Evolutionary conservation across 2,888 invertebrate genomes (phyloP).

Genomic region (Choreutis nemorana): DNA sequence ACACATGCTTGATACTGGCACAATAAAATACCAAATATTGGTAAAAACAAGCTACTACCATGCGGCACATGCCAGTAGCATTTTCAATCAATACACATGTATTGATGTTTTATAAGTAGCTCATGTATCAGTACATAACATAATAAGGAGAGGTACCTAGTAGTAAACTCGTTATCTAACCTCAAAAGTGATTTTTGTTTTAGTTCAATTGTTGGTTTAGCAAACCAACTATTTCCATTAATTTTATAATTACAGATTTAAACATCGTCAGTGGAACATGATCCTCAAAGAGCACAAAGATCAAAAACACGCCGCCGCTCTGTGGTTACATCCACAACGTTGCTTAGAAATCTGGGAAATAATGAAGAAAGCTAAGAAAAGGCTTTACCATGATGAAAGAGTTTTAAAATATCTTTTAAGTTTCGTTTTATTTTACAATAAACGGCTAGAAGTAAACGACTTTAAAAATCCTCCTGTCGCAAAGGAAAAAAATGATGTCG

Average conservation of each 20-base stretch:
- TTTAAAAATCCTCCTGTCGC: constrained; percentile 2
- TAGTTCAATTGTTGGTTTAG: too few species aligned
- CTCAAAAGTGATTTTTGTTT: too few species aligned
- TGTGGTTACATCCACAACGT: constrained; percentile 36
- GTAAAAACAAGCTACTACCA: too few species aligned
- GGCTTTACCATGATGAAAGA: constrained; percentile 22
- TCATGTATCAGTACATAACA: too few species aligned
- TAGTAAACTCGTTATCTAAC: not conserved
- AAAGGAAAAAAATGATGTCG: too few species aligned
- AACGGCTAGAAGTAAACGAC: constrained; percentile 12
- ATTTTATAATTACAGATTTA: constrained; percentile 23
- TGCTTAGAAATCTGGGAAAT: constrained; percentile 45
- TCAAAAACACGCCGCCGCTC: constrained; percentile 19
- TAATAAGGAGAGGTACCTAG: constrained; percentile 1
- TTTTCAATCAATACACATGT: too few species aligned
- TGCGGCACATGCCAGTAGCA: too few species aligned
- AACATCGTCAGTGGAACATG: constrained; percentile 45
- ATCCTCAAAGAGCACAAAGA: constrained; percentile 37
- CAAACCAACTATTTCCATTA: too few species aligned
- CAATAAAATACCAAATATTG: too few species aligned
- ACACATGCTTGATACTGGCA: too few species aligned
- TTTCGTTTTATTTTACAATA: constrained; percentile 30
- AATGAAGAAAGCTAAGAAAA: constrained; percentile 24
- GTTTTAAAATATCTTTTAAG: constrained; percentile 32
- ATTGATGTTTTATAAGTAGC: too few species aligned